phyloP scores from a whole-genome alignment of 2,888 invertebrate genomes.

The Eristalinus aeneus region DNA sequence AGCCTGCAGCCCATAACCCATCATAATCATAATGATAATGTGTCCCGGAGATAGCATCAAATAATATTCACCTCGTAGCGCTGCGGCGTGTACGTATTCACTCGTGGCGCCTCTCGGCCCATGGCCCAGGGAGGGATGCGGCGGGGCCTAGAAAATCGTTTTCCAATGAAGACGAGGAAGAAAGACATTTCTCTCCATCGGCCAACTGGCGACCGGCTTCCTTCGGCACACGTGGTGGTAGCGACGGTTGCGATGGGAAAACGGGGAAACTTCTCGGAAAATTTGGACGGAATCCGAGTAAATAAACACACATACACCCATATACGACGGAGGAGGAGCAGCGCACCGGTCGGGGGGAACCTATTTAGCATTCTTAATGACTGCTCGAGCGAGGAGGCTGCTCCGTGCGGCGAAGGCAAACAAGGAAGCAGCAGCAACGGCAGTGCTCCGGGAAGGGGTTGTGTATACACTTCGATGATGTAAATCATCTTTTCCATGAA shows the following conservation, averaged over 20 bases:
- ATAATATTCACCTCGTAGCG: constrained; percentile 60
- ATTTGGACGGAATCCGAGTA: constrained; percentile 42
- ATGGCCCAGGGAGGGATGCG: background rate
- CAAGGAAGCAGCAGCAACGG: constrained; percentile 47
- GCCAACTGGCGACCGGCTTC: constrained; percentile 54
- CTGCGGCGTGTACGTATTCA: constrained; percentile 13
- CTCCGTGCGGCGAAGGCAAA: constrained; percentile 32
- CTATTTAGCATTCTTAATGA: constrained; percentile 69
- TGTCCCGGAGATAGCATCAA: constrained; percentile 66
- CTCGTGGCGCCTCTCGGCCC: constrained; percentile 49
- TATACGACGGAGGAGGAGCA: too few species aligned
- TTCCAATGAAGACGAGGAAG: constrained; percentile 49
- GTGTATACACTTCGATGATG: constrained; percentile 36
- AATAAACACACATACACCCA: constrained; percentile 36
- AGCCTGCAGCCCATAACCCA: constrained; percentile 31
- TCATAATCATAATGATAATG: constrained; percentile 66
- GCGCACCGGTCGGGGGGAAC: constrained; percentile 14
- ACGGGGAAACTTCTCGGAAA: constrained; percentile 56
- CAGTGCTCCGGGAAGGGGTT: constrained; percentile 39
- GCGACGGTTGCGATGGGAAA: background rate
- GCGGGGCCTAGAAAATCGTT: constrained; percentile 36
- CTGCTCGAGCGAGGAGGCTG: background rate
- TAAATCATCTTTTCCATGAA: constrained; percentile 59
- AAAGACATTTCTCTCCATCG: background rate
- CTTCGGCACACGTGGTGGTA: constrained; percentile 34